phyloP scores from a whole-genome alignment of 2,797 vertebrate species.

The Myripristis jacobus region DNA sequence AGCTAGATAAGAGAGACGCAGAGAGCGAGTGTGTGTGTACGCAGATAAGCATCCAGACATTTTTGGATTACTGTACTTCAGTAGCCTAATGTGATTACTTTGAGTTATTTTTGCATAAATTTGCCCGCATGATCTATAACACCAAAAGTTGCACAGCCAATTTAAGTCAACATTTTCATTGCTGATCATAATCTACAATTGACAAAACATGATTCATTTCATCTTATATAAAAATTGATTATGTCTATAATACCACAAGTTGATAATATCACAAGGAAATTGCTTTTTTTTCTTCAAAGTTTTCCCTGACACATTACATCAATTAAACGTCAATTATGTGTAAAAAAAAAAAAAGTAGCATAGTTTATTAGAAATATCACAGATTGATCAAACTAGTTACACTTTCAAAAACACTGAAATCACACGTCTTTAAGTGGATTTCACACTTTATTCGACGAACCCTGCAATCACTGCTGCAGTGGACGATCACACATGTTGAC shows the following conservation, averaged over 20 bases:
- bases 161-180: background rate
- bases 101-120: background rate
- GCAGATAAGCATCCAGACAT: background rate
- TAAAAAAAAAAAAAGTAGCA: background rate
- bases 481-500: background rate
- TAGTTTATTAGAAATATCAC: constrained; percentile 12
- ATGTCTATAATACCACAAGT: background rate
- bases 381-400: background rate
- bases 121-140: background rate
- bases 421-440: too few species aligned
- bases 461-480: background rate
- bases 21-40: constrained; percentile 25
- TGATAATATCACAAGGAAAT: constrained; percentile 19
- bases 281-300: constrained; percentile 21
- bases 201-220: background rate
- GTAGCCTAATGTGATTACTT: background rate
- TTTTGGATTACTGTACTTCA: background rate
- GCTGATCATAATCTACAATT: too few species aligned
- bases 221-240: constrained; percentile 41
- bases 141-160: background rate
- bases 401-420: too few species aligned
- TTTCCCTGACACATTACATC: constrained; percentile 24
- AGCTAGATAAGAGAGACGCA: constrained; percentile 58
- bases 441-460: background rate
- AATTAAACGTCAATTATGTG: constrained; percentile 31